Evolutionary conservation across 2,113 vertebrate genomes (phyloP).

Genomic region (Hypanus sabinus): DNA sequence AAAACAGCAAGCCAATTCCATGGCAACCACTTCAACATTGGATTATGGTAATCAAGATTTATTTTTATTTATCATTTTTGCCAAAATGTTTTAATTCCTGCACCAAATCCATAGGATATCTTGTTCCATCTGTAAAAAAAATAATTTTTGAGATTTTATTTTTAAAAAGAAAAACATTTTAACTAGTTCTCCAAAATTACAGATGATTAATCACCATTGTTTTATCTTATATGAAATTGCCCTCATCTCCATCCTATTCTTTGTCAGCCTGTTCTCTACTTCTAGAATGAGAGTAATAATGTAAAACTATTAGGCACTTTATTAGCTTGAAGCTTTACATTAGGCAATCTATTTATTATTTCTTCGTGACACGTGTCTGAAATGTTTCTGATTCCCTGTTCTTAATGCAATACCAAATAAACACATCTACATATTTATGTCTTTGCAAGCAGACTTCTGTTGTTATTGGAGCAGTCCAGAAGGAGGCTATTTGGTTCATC

Average conservation of each 20-base stretch:
- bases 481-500: background rate
- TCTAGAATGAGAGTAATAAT: background rate
- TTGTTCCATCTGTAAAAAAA: background rate
- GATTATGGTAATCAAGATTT: conserved; percentile 31
- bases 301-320: background rate
- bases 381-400: background rate
- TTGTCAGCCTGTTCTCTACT: background rate
- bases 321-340: background rate
- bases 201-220: background rate
- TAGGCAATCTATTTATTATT: background rate
- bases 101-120: background rate
- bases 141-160: background rate
- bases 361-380: background rate
- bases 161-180: background rate
- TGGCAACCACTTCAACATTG: conserved; percentile 20
- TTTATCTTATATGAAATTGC: background rate
- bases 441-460: background rate
- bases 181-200: background rate
- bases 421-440: background rate
- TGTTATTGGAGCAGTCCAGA: background rate
- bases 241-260: background rate
- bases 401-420: background rate
- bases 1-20: background rate
- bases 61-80: conserved; percentile 33
- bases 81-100: background rate